Evolutionary conservation across 2,888 invertebrate genomes (phyloP).

Genomic region (Ichneumon xanthorius): DNA sequence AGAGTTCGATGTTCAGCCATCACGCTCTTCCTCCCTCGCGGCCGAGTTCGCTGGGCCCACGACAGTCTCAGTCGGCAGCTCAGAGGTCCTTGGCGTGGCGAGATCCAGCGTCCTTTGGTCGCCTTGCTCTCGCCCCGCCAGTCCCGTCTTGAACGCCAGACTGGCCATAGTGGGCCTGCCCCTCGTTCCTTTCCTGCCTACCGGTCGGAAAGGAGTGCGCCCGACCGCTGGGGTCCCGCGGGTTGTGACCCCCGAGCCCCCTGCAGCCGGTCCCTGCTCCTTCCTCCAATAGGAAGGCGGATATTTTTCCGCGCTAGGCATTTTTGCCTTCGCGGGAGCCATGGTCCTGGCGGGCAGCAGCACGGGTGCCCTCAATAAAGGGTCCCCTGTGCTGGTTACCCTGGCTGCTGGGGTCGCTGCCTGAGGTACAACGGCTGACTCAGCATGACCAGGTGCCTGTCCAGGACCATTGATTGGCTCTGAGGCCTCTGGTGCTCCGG

Average conservation of each 20-base stretch:
- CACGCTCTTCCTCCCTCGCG: not conserved
- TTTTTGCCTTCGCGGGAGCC: not conserved
- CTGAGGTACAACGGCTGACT: not conserved
- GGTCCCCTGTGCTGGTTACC: not conserved
- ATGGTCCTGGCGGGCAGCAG: not conserved
- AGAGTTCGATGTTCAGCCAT: not conserved
- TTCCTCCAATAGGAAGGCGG: not conserved
- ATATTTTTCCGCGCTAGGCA: not conserved
- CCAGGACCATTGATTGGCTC: not conserved
- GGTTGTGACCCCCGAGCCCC: not conserved
- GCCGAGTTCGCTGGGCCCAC: not conserved
- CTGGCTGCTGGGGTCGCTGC: not conserved
- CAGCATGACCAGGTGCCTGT: not conserved
- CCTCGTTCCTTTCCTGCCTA: not conserved
- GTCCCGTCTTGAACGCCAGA: not conserved
- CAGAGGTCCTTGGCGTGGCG: not conserved
- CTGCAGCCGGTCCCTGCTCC: not conserved
- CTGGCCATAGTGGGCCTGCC: not conserved
- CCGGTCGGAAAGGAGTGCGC: not conserved
- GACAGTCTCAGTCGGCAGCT: not conserved
- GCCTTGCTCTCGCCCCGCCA: not conserved
- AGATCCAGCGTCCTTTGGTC: constrained; percentile 4
- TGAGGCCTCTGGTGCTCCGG: not conserved
- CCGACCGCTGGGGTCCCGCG: not conserved
- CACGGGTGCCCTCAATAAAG: not conserved